Evolutionary conservation across 2,888 invertebrate species (phyloP), one percentile per base, ranked within the genome.

Genomic region (Eilema caniola): DNA sequence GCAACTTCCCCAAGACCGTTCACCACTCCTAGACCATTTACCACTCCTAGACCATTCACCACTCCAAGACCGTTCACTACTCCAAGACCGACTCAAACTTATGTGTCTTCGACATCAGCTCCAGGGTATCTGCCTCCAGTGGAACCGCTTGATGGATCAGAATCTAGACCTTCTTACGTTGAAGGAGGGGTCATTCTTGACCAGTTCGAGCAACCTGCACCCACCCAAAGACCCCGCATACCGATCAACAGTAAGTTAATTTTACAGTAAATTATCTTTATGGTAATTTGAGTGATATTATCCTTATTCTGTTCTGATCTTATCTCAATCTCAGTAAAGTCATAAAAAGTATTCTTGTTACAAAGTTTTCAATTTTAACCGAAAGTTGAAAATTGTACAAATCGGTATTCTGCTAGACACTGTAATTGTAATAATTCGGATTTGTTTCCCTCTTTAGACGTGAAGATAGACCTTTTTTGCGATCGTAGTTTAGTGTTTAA

Each of bases 111-210:
- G 5, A 66, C 83, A 90, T 20, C 88, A 85, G 14, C 93, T 91
- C 78, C 93, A n/a, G 93, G 92, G 33, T 95, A 94, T 71, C 79
- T 94, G 14, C 95, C 94, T 4, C 92, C 93, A 11, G 88, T 91
- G 11, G 85, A 91, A 91, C 91, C 72, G 5, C 47, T 71, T 14
- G 65, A 68, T 41, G 88, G 91, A 66, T 87, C 92, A 0, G 89
- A 91, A 31, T 89, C 91, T 14, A 88, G 90, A 33, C 92, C 94
- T 0, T 85, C 86, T 0, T 95, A 95, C 77, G 83, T 81, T n/a
- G 91, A 91, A 1, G 94, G 95, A 56, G 70, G 76, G 5, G 23
- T 95, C 33, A 85, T 90, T 62, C 75, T 93, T 71, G 94, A 93
- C 65, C 83, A 86, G 47, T 66, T 1, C 64, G 69, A 20, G 14